Evolutionary conservation across 1,140 invertebrate species (phyloP).

Genomic region (Lasioglossum albipes): DNA sequence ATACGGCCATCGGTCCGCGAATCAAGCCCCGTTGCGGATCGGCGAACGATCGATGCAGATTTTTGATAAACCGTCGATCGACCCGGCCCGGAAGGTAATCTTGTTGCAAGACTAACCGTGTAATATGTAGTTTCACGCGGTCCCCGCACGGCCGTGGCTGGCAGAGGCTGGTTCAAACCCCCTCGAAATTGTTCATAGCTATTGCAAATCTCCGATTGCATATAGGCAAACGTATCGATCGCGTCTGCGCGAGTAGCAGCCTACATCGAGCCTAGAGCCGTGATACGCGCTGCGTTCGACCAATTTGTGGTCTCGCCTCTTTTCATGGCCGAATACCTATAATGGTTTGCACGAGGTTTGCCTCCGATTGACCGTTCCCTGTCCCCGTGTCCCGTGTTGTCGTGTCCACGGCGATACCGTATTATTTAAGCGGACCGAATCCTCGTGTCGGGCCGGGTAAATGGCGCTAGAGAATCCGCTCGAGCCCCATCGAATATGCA

Average conservation of each 20-base stretch:
- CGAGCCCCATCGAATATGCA: too few relatives aligned
- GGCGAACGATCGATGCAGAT: neutral
- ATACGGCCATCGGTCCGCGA: neutral
- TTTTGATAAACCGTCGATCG: constrained; percentile 14
- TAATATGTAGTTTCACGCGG: constrained; percentile 4
- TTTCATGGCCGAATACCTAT: constrained; percentile 16
- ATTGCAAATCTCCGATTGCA: constrained; percentile 34
- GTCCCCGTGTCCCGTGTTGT: neutral
- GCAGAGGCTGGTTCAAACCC: neutral
- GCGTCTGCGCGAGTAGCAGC: neutral
- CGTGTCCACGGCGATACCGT: neutral
- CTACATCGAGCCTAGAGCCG: neutral
- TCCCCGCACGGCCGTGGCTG: neutral
- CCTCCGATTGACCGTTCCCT: neutral
- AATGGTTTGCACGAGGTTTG: constrained; percentile 15
- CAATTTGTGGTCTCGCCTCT: constrained; percentile 26
- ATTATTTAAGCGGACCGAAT: neutral
- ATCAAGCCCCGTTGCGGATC: too few relatives aligned
- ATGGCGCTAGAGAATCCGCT: neutral
- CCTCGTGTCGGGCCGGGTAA: neutral
- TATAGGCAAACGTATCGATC: constrained; percentile 20
- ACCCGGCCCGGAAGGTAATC: neutral
- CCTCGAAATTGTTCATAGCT: constrained; percentile 18
- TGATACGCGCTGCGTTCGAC: neutral
- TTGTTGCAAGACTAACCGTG: constrained; percentile 1